Percentiles rank a stretch among this genome's conserved stretches.
Evolutionary conservation across 2,888 invertebrate species (phyloP).

Genomic region (Xanthorhoe spadicearia): DNA sequence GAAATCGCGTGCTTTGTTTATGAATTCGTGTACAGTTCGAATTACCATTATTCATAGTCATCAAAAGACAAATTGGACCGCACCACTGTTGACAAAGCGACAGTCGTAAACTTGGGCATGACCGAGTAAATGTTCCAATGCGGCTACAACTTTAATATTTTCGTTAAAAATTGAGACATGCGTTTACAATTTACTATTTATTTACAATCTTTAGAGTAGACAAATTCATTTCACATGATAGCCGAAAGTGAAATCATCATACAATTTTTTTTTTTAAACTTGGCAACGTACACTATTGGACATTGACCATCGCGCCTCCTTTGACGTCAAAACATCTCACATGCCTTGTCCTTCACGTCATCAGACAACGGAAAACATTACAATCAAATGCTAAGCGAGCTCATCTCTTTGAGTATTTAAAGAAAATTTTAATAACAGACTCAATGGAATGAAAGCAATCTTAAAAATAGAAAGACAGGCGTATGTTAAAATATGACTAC

Average conservation of each 20-base stretch:
- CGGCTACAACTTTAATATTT: background rate
- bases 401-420: background rate
- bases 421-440: constrained; percentile 11
- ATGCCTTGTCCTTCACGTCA: constrained; percentile 45
- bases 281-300: constrained; percentile 59
- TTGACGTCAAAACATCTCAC: constrained; percentile 56
- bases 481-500: constrained; percentile 48
- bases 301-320: constrained; percentile 65
- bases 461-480: constrained; percentile 35
- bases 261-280: constrained; percentile 41
- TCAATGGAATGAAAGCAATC: constrained; percentile 20
- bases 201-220: background rate
- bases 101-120: constrained; percentile 17
- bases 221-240: constrained; percentile 14
- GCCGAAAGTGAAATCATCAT: constrained; percentile 28
- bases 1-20: constrained; percentile 58
- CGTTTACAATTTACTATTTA: background rate
- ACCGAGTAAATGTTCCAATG: constrained; percentile 7
- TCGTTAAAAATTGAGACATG: background rate
- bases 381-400: constrained; percentile 27
- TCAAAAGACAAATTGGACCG: constrained; percentile 29
- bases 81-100: constrained; percentile 21
- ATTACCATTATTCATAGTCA: constrained; percentile 50
- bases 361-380: constrained; percentile 39
- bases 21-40: constrained; percentile 52